Evolutionary conservation across 2,888 invertebrate species (phyloP).

Genomic region (Agonopterix alstromeriana): DNA sequence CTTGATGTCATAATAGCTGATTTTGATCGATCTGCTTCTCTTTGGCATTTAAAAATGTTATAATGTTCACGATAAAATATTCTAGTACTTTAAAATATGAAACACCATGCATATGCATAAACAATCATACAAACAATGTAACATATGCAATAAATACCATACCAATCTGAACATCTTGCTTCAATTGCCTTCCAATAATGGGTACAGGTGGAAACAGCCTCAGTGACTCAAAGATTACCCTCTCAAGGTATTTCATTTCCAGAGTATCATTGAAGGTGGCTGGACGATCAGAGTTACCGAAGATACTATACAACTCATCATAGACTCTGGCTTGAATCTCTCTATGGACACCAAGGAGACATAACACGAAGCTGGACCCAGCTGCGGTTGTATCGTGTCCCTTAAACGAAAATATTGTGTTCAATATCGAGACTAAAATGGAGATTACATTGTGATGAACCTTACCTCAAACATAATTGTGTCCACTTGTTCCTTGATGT

Average conservation of each 20-base stretch:
- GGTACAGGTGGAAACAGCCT: conserved; percentile 90
- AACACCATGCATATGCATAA: no score
- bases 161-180: conserved; percentile 83
- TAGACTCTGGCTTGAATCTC: conserved; percentile 86
- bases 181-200: conserved; percentile 83
- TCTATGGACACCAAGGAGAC: conserved; percentile 87
- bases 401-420: conserved; percentile 19
- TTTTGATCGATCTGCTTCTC: no score
- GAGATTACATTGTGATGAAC: no score
- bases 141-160: conserved; percentile 9
- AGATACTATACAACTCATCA: conserved; percentile 84
- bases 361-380: conserved; percentile 90
- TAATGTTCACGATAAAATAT: no score
- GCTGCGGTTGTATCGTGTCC: conserved; percentile 78
- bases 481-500: conserved; percentile 91
- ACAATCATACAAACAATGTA: no score
- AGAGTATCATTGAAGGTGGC: conserved; percentile 86
- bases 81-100: no score
- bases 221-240: conserved; percentile 86
- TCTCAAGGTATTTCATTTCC: conserved; percentile 87
- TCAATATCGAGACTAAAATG: neutral
- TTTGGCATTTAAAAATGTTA: no score
- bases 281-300: conserved; percentile 86
- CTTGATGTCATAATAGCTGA: no score
- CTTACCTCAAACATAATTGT: conserved; percentile 91